Conservation (phyloP, 1,140 invertebrate species). For the Drosophila nannoptera region DNA sequence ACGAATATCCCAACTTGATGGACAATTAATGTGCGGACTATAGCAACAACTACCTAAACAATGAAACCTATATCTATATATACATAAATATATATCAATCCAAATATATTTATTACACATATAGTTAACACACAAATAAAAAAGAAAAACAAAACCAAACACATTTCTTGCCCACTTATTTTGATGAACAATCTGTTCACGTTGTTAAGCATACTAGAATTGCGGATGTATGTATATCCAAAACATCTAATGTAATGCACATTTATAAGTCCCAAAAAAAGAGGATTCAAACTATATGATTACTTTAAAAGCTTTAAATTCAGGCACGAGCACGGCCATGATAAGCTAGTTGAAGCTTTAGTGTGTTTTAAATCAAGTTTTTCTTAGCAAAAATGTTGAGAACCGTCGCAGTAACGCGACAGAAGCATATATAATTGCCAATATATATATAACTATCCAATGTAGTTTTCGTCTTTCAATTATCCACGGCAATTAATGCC, state of each 20-base stretch:
- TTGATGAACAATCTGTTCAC: constrained; percentile 48
- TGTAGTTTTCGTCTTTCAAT: constrained; percentile 61
- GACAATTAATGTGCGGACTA: constrained; percentile 63
- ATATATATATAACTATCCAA: constrained; percentile 23
- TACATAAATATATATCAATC: constrained; percentile 30
- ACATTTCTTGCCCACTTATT: constrained; percentile 64
- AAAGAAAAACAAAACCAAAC: constrained; percentile 42
- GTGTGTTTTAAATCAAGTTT: constrained; percentile 66
- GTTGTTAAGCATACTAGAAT: constrained; percentile 44
- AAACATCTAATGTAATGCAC: constrained; percentile 27
- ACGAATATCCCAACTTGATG: constrained; percentile 71
- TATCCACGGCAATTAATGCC: constrained; percentile 27
- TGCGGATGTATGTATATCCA: constrained; percentile 19
- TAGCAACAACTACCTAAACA: constrained; percentile 56
- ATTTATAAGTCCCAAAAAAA: constrained; percentile 48
- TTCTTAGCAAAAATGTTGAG: constrained; percentile 65
- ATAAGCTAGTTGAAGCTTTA: constrained; percentile 65
- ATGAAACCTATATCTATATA: constrained; percentile 46
- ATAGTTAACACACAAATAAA: constrained; percentile 59
- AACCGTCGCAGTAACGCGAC: constrained; percentile 61
- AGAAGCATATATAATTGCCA: constrained; percentile 37
- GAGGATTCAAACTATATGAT: constrained; percentile 52
- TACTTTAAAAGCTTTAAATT: constrained; percentile 74
- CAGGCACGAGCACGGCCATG: constrained; percentile 39
- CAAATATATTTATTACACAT: constrained; percentile 27